These are phyloP conservation scores for Tenthredo notha DNA, from an alignment of 2,888 invertebrate genomes.

Conservation along the genomic window DNA sequence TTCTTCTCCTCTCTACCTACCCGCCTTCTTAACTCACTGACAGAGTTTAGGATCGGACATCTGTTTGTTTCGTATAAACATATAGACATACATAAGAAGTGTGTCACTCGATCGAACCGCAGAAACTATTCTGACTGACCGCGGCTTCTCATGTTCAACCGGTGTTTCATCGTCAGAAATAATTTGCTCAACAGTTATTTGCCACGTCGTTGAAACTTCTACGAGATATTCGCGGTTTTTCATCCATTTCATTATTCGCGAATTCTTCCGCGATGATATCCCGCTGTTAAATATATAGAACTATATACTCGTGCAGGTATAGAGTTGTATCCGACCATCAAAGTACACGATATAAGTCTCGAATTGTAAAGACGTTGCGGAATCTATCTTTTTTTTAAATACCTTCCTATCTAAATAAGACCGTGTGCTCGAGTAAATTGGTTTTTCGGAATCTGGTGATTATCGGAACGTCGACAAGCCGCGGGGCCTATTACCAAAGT, in stretches of 20 bases:
- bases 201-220: not conserved
- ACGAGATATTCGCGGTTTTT: not conserved
- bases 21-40: not conserved
- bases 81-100: not conserved
- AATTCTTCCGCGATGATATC: not conserved
- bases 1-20: not conserved
- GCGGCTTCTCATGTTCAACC: not conserved
- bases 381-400: constrained; percentile 1
- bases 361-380: not conserved
- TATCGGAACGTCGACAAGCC: constrained; percentile 44
- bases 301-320: not conserved
- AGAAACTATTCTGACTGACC: constrained; percentile 14
- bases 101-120: constrained; percentile 42
- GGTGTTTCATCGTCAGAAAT: constrained; percentile 31
- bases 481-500: constrained; percentile 21
- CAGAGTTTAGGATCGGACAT: constrained; percentile 19
- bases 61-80: constrained; percentile 34
- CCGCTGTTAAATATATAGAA: not conserved
- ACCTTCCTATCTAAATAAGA: not conserved
- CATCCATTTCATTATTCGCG: not conserved
- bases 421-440: constrained; percentile 40
- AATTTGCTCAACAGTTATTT: constrained; percentile 28
- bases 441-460: constrained; percentile 49
- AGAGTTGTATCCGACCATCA: too few species aligned
- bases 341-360: not conserved